These are phyloP conservation scores for Philopotamus ludificatus DNA, from an alignment of 1,140 invertebrate species.

Conservation along the genomic window DNA sequence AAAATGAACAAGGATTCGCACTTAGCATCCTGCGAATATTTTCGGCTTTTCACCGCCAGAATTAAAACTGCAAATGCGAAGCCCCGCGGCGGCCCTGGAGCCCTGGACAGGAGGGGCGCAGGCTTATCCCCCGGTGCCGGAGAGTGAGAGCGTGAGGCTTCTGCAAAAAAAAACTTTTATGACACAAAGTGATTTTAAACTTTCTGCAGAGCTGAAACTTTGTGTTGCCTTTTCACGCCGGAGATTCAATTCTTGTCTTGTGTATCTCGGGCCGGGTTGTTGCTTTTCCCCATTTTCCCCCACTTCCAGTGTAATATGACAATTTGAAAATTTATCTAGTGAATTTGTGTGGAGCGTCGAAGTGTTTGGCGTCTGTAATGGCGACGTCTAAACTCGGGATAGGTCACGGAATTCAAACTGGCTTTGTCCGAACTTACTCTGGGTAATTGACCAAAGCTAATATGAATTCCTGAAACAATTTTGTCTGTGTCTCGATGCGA, in stretches of 20 bases:
- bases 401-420: too few species aligned
- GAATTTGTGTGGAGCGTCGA: too few species aligned
- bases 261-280: too few species aligned
- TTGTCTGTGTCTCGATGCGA: too few species aligned
- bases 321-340: too few species aligned
- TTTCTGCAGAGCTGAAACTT: background rate
- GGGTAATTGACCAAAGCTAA: too few species aligned
- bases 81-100: background rate
- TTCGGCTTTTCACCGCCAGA: constrained; percentile 24
- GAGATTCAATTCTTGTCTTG: background rate
- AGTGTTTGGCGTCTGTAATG: too few species aligned
- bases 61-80: background rate
- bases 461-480: too few species aligned
- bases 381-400: too few species aligned
- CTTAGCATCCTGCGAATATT: constrained; percentile 34
- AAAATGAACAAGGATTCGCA: constrained; percentile 41
- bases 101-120: background rate
- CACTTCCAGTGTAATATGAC: too few species aligned
- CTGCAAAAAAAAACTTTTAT: constrained; percentile 34
- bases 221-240: background rate
- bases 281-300: too few species aligned
- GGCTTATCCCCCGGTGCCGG: constrained; percentile 1
- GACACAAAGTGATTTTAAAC: constrained; percentile 41
- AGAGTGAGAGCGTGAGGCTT: background rate
- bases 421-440: too few species aligned